A percentile compares a stretch with the other conserved stretches of the same genome.
phyloP scores from a whole-genome alignment of 2,797 vertebrate species.

The Oreortyx pictus region DNA sequence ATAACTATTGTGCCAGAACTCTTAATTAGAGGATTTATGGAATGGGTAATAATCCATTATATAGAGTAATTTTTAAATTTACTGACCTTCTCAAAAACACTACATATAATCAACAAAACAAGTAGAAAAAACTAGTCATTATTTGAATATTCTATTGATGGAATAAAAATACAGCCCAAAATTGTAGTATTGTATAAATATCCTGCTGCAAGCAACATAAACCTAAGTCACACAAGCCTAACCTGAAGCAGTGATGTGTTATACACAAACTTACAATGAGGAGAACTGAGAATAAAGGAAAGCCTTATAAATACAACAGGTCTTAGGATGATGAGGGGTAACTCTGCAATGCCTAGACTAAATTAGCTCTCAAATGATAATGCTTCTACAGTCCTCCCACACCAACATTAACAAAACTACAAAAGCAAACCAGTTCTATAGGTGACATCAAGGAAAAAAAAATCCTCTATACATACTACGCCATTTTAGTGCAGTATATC shows the following conservation, averaged over 20 bases:
- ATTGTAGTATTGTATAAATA: neutral
- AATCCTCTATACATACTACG: fast-evolving
- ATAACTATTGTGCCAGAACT: neutral
- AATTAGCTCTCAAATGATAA: neutral
- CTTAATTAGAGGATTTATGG: neutral
- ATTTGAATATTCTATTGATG: neutral
- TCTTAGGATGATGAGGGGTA: neutral
- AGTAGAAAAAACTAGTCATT: neutral
- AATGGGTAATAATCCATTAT: neutral
- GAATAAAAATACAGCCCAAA: neutral
- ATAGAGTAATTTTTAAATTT: neutral
- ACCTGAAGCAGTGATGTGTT: neutral
- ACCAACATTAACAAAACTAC: neutral
- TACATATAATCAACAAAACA: neutral
- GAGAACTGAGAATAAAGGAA: neutral
- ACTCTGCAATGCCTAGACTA: neutral
- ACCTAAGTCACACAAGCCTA: neutral
- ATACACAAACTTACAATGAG: neutral
- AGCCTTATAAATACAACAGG: neutral
- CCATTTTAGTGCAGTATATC: neutral
- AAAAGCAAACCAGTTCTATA: neutral
- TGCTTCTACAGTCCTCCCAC: neutral
- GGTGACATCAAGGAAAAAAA: neutral
- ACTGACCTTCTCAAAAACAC: neutral
- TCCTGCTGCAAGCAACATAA: neutral